Evolutionary conservation across 1,140 invertebrate genomes (phyloP).

Genomic region (Aphelinus atriplicis): DNA sequence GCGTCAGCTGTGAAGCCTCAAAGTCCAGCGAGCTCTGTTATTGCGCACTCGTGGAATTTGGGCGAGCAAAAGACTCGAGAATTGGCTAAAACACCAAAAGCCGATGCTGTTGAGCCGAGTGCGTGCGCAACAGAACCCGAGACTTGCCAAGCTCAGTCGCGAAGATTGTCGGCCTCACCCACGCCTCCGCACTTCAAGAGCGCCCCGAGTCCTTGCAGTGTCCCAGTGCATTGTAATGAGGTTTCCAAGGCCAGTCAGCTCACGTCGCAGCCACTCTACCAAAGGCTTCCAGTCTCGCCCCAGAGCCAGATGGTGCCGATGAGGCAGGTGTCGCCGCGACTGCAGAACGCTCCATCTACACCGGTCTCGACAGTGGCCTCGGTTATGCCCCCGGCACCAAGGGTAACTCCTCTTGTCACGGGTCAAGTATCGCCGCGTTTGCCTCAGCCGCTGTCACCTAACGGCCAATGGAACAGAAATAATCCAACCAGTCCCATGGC

Average conservation of each 20-base stretch:
- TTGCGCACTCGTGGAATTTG: slow-evolving; percentile 58
- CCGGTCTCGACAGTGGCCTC: slow-evolving; percentile 40
- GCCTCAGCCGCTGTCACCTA: slow-evolving; percentile 56
- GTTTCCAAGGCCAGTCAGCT: slow-evolving; percentile 46
- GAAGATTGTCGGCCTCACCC: slow-evolving; percentile 17
- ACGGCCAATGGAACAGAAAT: slow-evolving; percentile 59
- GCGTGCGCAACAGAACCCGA: slow-evolving; percentile 43
- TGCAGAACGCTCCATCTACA: slow-evolving; percentile 45
- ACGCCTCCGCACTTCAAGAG: slow-evolving; percentile 53
- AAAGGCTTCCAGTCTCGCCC: slow-evolving; percentile 56
- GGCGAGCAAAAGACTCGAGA: slow-evolving; percentile 51
- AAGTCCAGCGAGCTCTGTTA: slow-evolving; percentile 52
- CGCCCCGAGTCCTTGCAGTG: slow-evolving; percentile 41
- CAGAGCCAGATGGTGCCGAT: slow-evolving; percentile 57
- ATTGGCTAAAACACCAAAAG: slow-evolving; percentile 42
- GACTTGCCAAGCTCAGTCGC: slow-evolving; percentile 30
- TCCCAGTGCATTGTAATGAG: slow-evolving; percentile 44
- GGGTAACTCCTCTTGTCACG: slow-evolving; percentile 51
- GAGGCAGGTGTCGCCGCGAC: slow-evolving; percentile 56
- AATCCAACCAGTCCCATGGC: slow-evolving; percentile 44
- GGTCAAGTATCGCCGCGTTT: slow-evolving; percentile 52
- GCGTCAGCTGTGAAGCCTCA: slow-evolving; percentile 45
- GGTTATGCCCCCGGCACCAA: slow-evolving; percentile 39
- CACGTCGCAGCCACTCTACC: slow-evolving; percentile 55
- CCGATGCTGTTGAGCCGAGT: slow-evolving; percentile 44